A percentile compares a stretch with the other conserved stretches of the same genome.
Evolutionary conservation across 2,113 vertebrate genomes (phyloP).

Genomic region (Sardina pilchardus): DNA sequence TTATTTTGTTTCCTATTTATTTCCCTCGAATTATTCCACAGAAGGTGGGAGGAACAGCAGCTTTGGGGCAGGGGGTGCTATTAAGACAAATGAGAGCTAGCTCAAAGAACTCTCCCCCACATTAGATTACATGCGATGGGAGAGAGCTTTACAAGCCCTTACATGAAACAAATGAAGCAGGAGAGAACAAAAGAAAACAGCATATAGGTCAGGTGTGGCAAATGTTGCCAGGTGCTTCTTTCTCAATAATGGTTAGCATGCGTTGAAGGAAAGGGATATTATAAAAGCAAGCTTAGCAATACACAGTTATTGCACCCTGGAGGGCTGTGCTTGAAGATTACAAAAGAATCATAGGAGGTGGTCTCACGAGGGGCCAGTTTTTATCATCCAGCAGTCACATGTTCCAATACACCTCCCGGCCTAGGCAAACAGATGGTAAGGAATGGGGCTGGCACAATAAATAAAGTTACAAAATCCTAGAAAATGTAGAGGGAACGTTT

Average conservation of each 20-base stretch:
- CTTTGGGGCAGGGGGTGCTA: conserved; percentile 45
- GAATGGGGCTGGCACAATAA: conserved; percentile 32
- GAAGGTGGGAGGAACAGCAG: conserved; percentile 35
- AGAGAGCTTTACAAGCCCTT: conserved; percentile 50
- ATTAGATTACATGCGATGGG: conserved; percentile 52
- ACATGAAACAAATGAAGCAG: conserved; percentile 26
- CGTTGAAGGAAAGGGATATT: conserved; percentile 61
- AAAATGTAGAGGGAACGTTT: conserved; percentile 21
- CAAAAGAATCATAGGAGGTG: conserved; percentile 60
- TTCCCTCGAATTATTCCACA: conserved; percentile 44
- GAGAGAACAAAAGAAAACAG: conserved; percentile 54
- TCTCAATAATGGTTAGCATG: conserved; percentile 74
- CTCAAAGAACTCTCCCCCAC: conserved; percentile 54
- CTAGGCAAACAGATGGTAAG: not conserved
- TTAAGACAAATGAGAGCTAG: conserved; percentile 60
- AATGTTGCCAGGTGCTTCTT: conserved; percentile 64
- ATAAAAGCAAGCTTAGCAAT: conserved; percentile 73
- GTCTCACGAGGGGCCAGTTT: conserved; percentile 57
- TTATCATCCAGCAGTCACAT: conserved; percentile 27
- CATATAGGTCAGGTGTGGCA: conserved; percentile 68
- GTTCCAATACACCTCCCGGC: conserved; percentile 3
- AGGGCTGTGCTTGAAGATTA: conserved; percentile 66
- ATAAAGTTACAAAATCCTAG: conserved; percentile 42
- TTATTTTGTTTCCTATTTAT: conserved; percentile 48
- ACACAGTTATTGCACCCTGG: conserved; percentile 76